phyloP scores from a whole-genome alignment of 2,888 invertebrate species.

The Cataglyphis livida region DNA sequence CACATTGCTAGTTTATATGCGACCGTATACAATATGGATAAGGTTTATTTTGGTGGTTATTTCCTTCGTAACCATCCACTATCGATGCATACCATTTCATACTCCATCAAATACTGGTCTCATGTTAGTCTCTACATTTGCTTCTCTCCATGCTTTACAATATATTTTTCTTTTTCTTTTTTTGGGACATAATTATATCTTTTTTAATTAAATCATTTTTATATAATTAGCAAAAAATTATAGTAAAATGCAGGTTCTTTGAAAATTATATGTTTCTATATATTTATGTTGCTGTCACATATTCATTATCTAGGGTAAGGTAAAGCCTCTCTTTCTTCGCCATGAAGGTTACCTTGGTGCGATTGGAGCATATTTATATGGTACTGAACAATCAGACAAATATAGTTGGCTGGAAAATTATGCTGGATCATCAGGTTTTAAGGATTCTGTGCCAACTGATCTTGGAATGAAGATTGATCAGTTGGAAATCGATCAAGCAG shows the following conservation, averaged over 20 bases:
- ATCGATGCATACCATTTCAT: constrained; percentile 90
- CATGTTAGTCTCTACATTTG: constrained; percentile 79
- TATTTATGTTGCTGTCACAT: constrained; percentile 31
- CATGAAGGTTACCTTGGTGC: constrained; percentile 91
- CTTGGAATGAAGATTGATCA: constrained; percentile 83
- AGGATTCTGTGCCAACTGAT: constrained; percentile 85
- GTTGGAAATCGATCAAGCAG: constrained; percentile 85
- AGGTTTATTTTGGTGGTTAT: constrained; percentile 90
- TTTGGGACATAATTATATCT: background rate
- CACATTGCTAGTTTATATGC: constrained; percentile 90
- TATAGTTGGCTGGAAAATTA: constrained; percentile 90
- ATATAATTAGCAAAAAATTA: constrained; percentile 6
- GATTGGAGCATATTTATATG: constrained; percentile 90
- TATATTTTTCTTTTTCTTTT: constrained; percentile 7
- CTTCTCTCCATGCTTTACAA: constrained; percentile 17
- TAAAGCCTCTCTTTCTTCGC: constrained; percentile 89
- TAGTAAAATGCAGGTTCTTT: background rate
- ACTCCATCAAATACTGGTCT: constrained; percentile 90
- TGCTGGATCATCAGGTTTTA: constrained; percentile 89
- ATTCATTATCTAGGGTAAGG: constrained; percentile 85
- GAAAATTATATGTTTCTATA: background rate
- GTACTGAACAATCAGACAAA: constrained; percentile 88
- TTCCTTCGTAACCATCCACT: constrained; percentile 90
- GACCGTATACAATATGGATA: constrained; percentile 88
- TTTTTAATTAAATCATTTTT: constrained; percentile 4